Evolutionary conservation across 2,888 invertebrate species (phyloP), one percentile per base, ranked within the genome.

Genomic region (Hermaeophaga mercurialis): DNA sequence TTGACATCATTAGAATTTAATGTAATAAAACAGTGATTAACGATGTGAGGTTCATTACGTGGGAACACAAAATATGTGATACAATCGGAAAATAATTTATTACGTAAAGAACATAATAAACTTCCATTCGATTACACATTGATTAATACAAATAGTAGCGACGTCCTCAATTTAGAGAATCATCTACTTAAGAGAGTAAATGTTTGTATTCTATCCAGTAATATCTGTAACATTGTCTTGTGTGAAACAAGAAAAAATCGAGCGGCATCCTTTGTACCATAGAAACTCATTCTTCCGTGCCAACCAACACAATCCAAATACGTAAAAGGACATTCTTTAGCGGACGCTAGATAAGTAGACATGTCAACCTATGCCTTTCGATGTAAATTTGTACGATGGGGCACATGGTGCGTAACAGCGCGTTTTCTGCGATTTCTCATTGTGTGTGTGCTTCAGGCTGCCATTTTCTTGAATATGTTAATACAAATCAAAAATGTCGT

Each of bases 331-430:
- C 75, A 75, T 75, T 74, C 74, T 73, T 75, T 73, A 73, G 71
- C 69, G 69, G 52, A 52, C 52, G 72, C 69, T 74, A 75, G 76
- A 75, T 75, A 75, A 75, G 75, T 75, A 74, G 75, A 73, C 75
- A 77, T 73, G 76, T 77, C 76, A 75, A 67, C 65, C 74, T 73
- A 75, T 74, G 75, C 76, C 76, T 77, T 76, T 76, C 75, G 76
- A 77, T 77, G 76, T 77, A 76, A 77, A 77, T 77, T 76, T 76
- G 75, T 75, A 70, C 70, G 69, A 67, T 70, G 70, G 70, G 70
- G 70, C 73, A 72, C 69, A 73, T 73, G 70, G 70, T 73, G 72
- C 73, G 71, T 73, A 72, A 72, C 72, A 66, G 64, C 60, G 48
- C 60, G 47, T 54, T 61, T 45, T 58, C 53, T 49, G 54, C 54